A percentile compares a stretch with the other conserved stretches of the same genome.
These are phyloP conservation scores for Rhingia rostrata DNA, from an alignment of 2,888 invertebrate genomes.

Conservation along the genomic window DNA sequence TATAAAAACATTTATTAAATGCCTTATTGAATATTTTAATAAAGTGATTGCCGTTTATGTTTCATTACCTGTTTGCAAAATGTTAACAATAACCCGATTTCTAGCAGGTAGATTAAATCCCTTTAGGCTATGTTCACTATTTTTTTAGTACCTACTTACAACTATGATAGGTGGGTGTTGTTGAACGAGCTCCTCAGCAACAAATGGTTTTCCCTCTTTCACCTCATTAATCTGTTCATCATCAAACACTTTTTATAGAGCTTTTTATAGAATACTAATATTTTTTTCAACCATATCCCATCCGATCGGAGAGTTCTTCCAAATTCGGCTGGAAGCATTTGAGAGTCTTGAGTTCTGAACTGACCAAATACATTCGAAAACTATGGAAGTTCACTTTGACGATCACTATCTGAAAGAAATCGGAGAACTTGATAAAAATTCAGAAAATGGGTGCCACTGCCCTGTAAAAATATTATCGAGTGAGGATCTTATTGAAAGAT, in stretches of 20 bases:
- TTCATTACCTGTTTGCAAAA: no score
- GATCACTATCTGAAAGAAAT: neutral
- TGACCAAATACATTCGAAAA: neutral
- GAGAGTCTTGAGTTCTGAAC: slow-evolving; percentile 8
- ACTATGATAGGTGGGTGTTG: no score
- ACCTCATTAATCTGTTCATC: slow-evolving; percentile 1
- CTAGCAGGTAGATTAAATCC: no score
- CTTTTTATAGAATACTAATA: neutral
- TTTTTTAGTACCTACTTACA: no score
- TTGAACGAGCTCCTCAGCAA: no score
- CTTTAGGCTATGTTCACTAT: no score
- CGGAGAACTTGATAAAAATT: neutral
- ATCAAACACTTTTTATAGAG: neutral
- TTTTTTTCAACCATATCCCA: slow-evolving; percentile 8
- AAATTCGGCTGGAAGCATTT: slow-evolving; percentile 16
- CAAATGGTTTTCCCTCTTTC: neutral
- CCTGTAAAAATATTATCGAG: no score
- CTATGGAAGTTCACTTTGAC: slow-evolving; percentile 5
- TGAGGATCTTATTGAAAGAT: no score
- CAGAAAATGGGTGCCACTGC: neutral
- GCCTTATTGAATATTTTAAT: no score
- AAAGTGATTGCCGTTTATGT: no score
- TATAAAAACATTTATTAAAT: no score
- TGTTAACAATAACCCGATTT: no score
- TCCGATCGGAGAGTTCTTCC: neutral